phyloP scores from a whole-genome alignment of 2,113 vertebrate species.

The Accipiter cooperii region DNA sequence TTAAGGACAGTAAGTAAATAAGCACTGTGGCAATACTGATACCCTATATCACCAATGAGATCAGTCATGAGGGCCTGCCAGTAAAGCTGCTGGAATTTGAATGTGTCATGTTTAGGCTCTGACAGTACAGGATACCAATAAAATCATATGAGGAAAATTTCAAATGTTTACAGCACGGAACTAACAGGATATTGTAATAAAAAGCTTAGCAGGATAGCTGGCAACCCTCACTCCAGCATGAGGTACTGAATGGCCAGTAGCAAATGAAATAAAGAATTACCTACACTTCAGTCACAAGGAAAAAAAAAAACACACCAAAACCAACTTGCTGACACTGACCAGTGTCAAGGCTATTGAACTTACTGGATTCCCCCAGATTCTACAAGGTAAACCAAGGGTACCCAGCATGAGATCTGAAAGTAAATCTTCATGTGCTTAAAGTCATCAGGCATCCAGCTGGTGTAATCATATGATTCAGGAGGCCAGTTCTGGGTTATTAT shows the following conservation, averaged over 20 bases:
- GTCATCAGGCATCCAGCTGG: neutral
- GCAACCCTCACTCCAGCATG: neutral
- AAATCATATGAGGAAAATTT: neutral
- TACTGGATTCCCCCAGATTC: neutral
- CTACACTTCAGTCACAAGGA: neutral
- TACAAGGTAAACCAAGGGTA: neutral
- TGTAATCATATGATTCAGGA: slow-evolving; percentile 22
- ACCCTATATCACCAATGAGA: neutral
- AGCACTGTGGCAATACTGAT: neutral
- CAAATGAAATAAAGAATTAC: neutral
- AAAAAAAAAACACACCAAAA: too few relatives aligned
- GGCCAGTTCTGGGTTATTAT: neutral
- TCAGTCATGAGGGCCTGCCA: neutral
- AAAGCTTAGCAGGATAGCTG: neutral
- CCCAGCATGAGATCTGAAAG: neutral
- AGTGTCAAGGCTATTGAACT: neutral
- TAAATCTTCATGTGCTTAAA: neutral
- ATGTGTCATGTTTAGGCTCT: neutral
- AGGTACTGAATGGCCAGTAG: neutral
- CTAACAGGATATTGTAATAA: neutral
- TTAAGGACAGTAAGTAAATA: neutral
- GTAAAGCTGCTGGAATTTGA: neutral
- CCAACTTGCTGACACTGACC: neutral
- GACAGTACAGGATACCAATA: neutral
- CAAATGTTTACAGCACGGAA: neutral